A percentile compares a stretch with the other conserved stretches of the same genome.
phyloP scores from a whole-genome alignment of 2,888 invertebrate genomes.

The Epinotia nisella region DNA sequence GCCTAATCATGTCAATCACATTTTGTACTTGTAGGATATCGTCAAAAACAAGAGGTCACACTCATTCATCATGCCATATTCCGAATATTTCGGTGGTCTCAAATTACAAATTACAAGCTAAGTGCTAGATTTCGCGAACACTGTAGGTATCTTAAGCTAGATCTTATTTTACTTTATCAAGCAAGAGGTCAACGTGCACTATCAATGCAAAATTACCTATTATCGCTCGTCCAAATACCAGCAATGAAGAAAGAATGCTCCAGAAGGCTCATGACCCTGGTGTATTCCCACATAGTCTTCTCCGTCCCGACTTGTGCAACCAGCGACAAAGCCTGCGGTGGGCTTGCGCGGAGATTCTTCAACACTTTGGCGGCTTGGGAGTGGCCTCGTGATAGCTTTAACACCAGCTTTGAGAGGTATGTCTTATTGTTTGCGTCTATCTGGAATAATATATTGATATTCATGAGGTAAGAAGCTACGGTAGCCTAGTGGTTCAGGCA shows the following conservation, averaged over 20 bases:
- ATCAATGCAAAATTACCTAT: slow-evolving; percentile 59
- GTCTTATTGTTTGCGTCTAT: slow-evolving; percentile 81
- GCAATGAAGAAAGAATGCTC: slow-evolving; percentile 80
- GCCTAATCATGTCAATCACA: too few relatives aligned
- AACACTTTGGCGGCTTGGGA: slow-evolving; percentile 75
- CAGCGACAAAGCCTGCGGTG: slow-evolving; percentile 74
- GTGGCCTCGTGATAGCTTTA: slow-evolving; percentile 77
- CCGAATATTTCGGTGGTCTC: too few relatives aligned
- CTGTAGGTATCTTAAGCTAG: too few relatives aligned
- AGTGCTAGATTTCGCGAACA: too few relatives aligned
- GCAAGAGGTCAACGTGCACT: background rate
- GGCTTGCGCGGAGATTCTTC: slow-evolving; percentile 70
- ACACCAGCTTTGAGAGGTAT: slow-evolving; percentile 73
- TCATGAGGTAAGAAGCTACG: too few relatives aligned
- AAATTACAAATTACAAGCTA: too few relatives aligned
- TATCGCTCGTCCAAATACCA: slow-evolving; percentile 76
- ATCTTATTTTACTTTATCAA: too few relatives aligned
- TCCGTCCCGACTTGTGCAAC: slow-evolving; percentile 77
- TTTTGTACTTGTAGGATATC: too few relatives aligned
- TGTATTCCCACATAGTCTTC: slow-evolving; percentile 82
- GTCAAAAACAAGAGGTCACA: too few relatives aligned
- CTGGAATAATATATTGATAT: slow-evolving; percentile 53
- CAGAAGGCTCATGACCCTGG: slow-evolving; percentile 72
- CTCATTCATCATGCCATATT: too few relatives aligned
- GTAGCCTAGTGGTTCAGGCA: too few relatives aligned